phyloP scores from a whole-genome alignment of 2,888 invertebrate species.

The Trichopoda pennipes region DNA sequence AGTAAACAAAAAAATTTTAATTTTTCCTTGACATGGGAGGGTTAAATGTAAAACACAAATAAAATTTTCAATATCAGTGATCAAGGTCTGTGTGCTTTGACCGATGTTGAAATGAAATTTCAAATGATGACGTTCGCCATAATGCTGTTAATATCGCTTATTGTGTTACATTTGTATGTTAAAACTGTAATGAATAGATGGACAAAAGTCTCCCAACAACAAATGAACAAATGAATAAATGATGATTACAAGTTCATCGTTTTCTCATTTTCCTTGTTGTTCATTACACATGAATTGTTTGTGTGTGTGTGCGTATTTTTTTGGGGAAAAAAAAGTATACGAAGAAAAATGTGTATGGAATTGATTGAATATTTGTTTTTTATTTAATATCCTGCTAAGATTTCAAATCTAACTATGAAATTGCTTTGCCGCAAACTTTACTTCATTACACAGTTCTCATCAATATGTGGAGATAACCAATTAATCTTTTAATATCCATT shows the following conservation, averaged over 20 bases:
- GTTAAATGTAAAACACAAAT: constrained; percentile 34
- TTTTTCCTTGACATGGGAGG: background rate
- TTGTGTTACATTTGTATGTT: constrained; percentile 35
- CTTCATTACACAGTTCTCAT: constrained; percentile 11
- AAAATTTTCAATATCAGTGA: constrained; percentile 3
- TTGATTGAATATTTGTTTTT: constrained; percentile 44
- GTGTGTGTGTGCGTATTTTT: background rate
- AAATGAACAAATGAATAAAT: constrained; percentile 55
- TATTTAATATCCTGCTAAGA: constrained; percentile 65
- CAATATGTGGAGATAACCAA: constrained; percentile 42
- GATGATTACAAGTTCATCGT: constrained; percentile 52
- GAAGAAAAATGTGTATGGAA: constrained; percentile 3
- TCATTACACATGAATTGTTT: constrained; percentile 37
- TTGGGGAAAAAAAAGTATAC: background rate
- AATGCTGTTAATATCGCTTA: constrained; percentile 19
- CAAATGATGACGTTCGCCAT: constrained; percentile 19
- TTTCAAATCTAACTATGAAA: constrained; percentile 55
- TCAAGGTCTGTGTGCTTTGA: background rate
- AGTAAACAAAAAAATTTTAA: too few relatives aligned
- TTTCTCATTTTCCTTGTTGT: background rate
- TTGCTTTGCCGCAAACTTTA: constrained; percentile 16
- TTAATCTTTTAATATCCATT: constrained; percentile 54
- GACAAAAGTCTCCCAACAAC: constrained; percentile 21
- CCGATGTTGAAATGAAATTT: constrained; percentile 44
- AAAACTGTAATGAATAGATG: constrained; percentile 23